phyloP scores from a whole-genome alignment of 92 coral and sea anemone genomes.

The Muricea muricata region DNA sequence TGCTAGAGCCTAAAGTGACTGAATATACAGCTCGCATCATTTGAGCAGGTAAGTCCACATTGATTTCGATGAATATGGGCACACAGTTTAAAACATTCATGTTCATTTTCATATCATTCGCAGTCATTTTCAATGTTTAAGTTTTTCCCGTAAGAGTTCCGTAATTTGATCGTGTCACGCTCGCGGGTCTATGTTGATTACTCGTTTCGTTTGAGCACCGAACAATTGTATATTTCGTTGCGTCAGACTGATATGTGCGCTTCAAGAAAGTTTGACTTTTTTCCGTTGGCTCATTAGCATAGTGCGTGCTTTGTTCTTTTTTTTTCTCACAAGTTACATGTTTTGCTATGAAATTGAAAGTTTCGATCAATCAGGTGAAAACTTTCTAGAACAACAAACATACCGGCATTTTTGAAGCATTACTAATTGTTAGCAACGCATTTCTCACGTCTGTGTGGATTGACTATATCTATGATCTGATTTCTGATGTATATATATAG shows the following conservation, averaged over 20 bases:
- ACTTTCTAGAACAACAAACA: background rate
- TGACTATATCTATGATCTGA: too few relatives aligned
- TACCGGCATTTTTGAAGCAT: background rate
- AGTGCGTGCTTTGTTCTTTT: background rate
- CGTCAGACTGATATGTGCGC: too few relatives aligned
- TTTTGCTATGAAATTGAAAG: too few relatives aligned
- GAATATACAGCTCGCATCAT: background rate
- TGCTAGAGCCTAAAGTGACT: background rate
- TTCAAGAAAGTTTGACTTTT: background rate
- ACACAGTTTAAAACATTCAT: too few relatives aligned
- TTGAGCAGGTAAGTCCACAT: background rate
- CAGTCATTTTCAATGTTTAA: background rate
- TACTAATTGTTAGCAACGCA: background rate
- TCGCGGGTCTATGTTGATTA: background rate
- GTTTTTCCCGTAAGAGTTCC: too few relatives aligned
- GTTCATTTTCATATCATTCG: too few relatives aligned
- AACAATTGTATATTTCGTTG: too few relatives aligned
- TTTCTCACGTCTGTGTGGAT: too few relatives aligned
- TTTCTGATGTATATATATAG: too few relatives aligned
- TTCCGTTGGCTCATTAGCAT: background rate
- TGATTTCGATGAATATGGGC: too few relatives aligned
- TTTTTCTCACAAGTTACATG: background rate
- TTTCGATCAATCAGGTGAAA: background rate
- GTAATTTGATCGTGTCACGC: conserved; percentile 1
- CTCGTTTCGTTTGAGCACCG: too few relatives aligned